Evolutionary conservation across 2,888 invertebrate species (phyloP).

Genomic region (Tachina lurida): DNA sequence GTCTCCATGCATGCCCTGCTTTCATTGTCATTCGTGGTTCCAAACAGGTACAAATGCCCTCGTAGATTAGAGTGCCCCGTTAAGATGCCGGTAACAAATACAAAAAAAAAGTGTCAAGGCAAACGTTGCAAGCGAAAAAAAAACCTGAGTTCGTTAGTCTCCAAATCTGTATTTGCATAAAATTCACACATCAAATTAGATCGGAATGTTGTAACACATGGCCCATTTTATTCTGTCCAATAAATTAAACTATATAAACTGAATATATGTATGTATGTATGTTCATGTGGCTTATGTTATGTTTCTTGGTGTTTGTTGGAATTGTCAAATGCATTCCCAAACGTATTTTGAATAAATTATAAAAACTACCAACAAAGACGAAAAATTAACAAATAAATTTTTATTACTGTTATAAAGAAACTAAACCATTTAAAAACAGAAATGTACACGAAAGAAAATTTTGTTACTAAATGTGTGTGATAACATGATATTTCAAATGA

Average conservation of each 20-base stretch:
- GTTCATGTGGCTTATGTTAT: background rate
- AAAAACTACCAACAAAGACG: constrained; percentile 21
- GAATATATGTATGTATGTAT: background rate
- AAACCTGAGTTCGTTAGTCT: background rate
- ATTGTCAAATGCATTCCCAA: constrained; percentile 57
- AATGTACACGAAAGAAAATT: constrained; percentile 20
- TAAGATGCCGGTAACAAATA: too few relatives aligned
- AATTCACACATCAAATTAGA: constrained; percentile 58
- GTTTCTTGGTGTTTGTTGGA: constrained; percentile 27
- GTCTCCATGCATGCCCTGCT: too few relatives aligned
- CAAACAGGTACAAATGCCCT: too few relatives aligned
- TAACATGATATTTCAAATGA: too few relatives aligned
- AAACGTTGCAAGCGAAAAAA: background rate
- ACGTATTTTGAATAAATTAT: constrained; percentile 42
- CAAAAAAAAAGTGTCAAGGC: constrained; percentile 16
- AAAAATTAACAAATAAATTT: constrained; percentile 21
- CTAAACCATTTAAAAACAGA: constrained; percentile 10
- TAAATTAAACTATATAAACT: constrained; percentile 44
- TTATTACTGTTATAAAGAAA: constrained; percentile 53
- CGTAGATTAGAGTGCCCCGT: too few relatives aligned
- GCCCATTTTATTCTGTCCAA: constrained; percentile 31
- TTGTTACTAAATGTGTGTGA: too few relatives aligned
- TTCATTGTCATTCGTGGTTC: too few relatives aligned
- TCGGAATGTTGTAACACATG: constrained; percentile 61
- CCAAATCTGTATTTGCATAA: background rate